These are phyloP conservation scores for Charina bottae DNA, from an alignment of 2,113 vertebrate genomes.

Conservation along the genomic window DNA sequence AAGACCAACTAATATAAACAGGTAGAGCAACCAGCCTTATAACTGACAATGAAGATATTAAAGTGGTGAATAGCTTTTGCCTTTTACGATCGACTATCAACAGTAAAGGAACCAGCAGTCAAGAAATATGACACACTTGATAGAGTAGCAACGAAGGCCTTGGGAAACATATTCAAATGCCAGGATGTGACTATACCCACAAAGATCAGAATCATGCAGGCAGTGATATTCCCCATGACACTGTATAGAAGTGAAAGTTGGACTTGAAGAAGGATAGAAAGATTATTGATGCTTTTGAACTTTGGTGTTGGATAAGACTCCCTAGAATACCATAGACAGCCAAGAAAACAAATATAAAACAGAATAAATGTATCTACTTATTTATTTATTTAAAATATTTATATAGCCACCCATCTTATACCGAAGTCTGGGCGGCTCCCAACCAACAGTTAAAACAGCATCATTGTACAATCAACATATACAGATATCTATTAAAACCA, in stretches of 20 bases:
- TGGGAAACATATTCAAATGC: neutral
- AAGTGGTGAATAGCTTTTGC: neutral
- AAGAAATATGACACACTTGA: neutral
- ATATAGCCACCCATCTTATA: no score
- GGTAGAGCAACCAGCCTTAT: neutral
- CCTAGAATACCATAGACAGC: neutral
- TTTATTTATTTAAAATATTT: no score
- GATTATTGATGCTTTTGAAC: neutral
- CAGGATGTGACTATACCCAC: neutral
- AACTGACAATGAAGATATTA: neutral
- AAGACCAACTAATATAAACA: neutral
- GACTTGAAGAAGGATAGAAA: neutral
- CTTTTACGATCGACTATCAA: neutral
- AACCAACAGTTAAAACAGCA: no score
- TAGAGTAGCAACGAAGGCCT: neutral
- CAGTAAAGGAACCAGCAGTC: neutral
- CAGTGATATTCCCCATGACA: neutral
- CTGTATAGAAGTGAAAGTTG: neutral
- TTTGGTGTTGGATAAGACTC: neutral
- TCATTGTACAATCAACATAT: no score
- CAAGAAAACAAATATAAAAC: neutral
- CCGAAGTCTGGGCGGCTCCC: no score
- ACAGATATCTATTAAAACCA: no score
- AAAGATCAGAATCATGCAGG: neutral
- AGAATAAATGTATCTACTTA: neutral